phyloP scores from a whole-genome alignment of 2,797 vertebrate genomes.

The Neostethus bicornis region DNA sequence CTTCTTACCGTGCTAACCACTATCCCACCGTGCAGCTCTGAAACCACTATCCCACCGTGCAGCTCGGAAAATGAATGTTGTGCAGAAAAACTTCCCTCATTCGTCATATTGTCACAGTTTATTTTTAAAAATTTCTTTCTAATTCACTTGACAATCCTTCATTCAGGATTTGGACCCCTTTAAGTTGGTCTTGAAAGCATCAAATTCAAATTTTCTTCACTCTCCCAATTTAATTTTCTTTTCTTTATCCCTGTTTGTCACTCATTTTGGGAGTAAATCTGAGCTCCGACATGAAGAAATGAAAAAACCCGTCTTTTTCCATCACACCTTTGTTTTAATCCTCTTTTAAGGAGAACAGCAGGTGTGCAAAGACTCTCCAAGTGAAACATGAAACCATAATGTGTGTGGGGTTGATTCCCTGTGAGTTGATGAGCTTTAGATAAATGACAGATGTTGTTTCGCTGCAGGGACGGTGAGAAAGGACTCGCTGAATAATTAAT shows the following conservation, averaged over 20 bases:
- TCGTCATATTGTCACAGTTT: too few species aligned
- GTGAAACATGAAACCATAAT: slow-evolving; percentile 62
- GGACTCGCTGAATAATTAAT: slow-evolving; percentile 74
- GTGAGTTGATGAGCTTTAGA: slow-evolving; percentile 55
- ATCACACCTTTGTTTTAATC: slow-evolving; percentile 40
- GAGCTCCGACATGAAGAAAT: slow-evolving; percentile 20
- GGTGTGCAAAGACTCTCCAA: slow-evolving; percentile 46
- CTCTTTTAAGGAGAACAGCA: slow-evolving; percentile 67
- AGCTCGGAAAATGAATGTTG: too few species aligned
- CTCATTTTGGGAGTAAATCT: slow-evolving; percentile 12
- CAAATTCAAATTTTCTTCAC: neutral
- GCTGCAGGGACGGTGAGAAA: slow-evolving; percentile 53
- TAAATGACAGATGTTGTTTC: slow-evolving; percentile 74
- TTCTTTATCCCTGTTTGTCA: slow-evolving; percentile 4
- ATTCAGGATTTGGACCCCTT: neutral
- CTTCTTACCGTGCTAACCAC: too few species aligned
- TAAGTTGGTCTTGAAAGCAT: neutral
- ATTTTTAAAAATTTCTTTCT: too few species aligned
- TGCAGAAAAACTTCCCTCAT: too few species aligned
- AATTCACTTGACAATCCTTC: too few species aligned
- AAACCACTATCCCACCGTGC: too few species aligned
- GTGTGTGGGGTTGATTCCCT: slow-evolving; percentile 62
- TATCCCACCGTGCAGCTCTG: too few species aligned
- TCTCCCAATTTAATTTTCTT: neutral
- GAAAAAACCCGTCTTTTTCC: slow-evolving; percentile 37